Base-by-base conservation (phyloP, 1,140 invertebrate species). In the Drosophila arizonae region DNA sequence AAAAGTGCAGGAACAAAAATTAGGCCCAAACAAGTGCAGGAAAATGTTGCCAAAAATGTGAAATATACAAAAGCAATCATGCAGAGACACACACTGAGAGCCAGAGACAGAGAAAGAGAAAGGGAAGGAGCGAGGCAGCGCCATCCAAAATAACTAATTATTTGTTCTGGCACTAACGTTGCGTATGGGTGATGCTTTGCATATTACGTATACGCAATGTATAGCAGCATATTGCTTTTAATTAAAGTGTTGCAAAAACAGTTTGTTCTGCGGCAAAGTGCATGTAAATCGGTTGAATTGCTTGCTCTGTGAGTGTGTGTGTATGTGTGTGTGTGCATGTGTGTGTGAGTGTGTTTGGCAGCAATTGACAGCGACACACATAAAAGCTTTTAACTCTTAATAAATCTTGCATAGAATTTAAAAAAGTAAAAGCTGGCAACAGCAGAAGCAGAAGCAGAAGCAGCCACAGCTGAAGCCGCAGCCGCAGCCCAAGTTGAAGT, bases 321-420 rank as follows among this genome's bases (percentile, higher is more conserved):
- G 70, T 48, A 21, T 51, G 26, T 45, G 30, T 61, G 50, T 57
- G 55, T 61, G 48, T 54, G 9, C 56, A n/a, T 57, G 39, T n/a
- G 28, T 60, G 43, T 28, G 30, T 33, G 30, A 6, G 30, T 33
- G 33, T 9, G 33, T 9, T 1, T 30, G 28, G 45, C 73, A 67
- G 63, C 84, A 87, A 87, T 87, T 85, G 85, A 85, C 85, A 79
- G 81, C 60, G 69, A 77, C 86, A 90, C 79, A 90, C 79, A 90
- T 81, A 90, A 90, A 90, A 81, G 86, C 86, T 90, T 90, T 90
- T 90, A 90, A 90, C 81, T 90, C 86, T 90, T 90, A 90, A 90
- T 90, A 90, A 90, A 90, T 90, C 86, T 90, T 90, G 86, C 86
- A 90, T 90, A 86, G 76, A 89, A 89, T 86, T 89, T 85, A 66